Percentiles rank a stretch among this genome's conserved stretches.
These are phyloP conservation scores for Gephyroberyx darwinii DNA, from an alignment of 2,797 vertebrate genomes.

Conservation along the genomic window DNA sequence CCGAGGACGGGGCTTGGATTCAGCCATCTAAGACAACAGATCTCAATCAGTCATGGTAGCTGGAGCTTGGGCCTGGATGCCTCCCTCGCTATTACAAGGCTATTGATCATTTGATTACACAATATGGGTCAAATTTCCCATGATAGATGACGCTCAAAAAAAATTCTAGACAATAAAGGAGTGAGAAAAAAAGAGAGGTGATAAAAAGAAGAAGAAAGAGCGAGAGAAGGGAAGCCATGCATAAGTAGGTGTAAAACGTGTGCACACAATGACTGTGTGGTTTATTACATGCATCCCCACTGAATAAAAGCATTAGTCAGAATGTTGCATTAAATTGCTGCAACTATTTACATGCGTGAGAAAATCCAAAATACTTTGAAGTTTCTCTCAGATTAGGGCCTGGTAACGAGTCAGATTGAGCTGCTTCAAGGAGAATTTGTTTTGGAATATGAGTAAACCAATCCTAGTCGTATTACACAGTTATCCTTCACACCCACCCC, in stretches of 20 bases:
- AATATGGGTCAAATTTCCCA: slow-evolving; percentile 67
- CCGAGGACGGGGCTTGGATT: slow-evolving; percentile 53
- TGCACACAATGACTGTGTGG: no score
- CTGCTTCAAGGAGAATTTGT: no score
- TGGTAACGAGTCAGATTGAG: no score
- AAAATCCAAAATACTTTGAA: no score
- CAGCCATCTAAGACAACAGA: slow-evolving; percentile 56
- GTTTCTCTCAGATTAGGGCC: no score
- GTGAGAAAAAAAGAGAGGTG: slow-evolving; percentile 7
- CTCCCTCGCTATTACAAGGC: slow-evolving; percentile 55
- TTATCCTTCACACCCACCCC: no score
- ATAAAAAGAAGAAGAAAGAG: slow-evolving; percentile 22
- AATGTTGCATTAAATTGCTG: no score
- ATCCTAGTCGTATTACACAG: no score
- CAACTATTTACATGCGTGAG: no score
- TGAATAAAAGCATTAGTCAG: no score
- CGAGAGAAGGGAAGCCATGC: neutral
- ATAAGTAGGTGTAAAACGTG: slow-evolving; percentile 2
- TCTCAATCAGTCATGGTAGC: slow-evolving; percentile 72
- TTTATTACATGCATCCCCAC: no score
- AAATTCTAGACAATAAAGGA: slow-evolving; percentile 41
- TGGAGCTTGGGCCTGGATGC: slow-evolving; percentile 46
- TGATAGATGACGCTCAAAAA: slow-evolving; percentile 60
- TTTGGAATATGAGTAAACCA: no score
- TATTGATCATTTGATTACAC: slow-evolving; percentile 74